Evolutionary conservation across 2,888 invertebrate genomes (phyloP).

Genomic region (Ochropleura plecta): DNA sequence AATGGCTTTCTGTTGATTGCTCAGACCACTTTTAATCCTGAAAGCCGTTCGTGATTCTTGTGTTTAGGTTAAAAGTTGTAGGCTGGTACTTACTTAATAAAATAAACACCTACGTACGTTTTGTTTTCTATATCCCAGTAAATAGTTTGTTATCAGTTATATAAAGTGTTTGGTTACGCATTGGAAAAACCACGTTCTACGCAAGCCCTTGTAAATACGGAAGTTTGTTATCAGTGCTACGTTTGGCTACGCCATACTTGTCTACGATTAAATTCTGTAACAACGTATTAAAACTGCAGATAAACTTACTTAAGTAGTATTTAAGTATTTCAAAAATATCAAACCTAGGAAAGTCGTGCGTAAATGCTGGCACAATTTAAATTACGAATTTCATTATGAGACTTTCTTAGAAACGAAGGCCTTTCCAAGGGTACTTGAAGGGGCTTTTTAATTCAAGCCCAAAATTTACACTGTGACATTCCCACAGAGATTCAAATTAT

Average conservation of each 20-base stretch:
- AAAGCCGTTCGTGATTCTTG: slow-evolving; percentile 31
- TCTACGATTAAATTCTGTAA: not conserved
- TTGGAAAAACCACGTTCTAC: slow-evolving; percentile 16
- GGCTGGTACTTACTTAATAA: not conserved
- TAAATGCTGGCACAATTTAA: slow-evolving; percentile 24
- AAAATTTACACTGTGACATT: slow-evolving; percentile 14
- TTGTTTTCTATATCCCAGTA: slow-evolving; percentile 4
- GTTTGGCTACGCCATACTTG: not conserved
- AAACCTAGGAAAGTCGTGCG: slow-evolving; percentile 16
- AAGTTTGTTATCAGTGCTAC: slow-evolving; percentile 5
- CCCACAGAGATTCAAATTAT: slow-evolving; percentile 15
- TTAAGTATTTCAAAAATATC: slow-evolving; percentile 13
- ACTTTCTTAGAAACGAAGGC: slow-evolving; percentile 37
- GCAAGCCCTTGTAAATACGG: slow-evolving; percentile 15
- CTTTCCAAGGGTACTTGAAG: slow-evolving; percentile 36
- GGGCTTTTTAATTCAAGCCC: slow-evolving; percentile 29
- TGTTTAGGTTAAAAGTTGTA: slow-evolving; percentile 30
- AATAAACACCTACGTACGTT: not conserved
- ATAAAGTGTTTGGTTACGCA: slow-evolving; percentile 5
- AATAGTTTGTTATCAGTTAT: slow-evolving; percentile 8
- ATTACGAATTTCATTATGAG: slow-evolving; percentile 43
- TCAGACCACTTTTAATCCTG: slow-evolving; percentile 43
- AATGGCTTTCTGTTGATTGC: slow-evolving; percentile 45
- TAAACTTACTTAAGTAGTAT: not conserved
- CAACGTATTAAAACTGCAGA: not conserved